Evolutionary conservation across 2,888 invertebrate genomes (phyloP).

Genomic region (Linnaemya tessellans): DNA sequence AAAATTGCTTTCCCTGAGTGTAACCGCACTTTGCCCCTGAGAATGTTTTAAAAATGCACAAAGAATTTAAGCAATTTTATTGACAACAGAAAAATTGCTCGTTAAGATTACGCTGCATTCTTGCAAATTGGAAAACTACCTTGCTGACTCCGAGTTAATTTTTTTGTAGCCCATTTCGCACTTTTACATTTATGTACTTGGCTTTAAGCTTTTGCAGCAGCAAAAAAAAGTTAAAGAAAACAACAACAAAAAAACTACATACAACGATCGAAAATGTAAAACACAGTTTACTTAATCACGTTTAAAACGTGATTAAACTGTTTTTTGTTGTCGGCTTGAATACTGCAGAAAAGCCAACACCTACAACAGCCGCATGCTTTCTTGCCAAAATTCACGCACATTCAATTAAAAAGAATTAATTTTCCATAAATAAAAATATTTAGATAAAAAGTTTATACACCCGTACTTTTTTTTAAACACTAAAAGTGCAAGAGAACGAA

Average conservation of each 20-base stretch:
- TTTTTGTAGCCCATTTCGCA: slow-evolving; percentile 1
- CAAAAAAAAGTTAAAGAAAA: slow-evolving; percentile 1
- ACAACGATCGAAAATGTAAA: slow-evolving; percentile 30
- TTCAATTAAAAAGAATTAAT: slow-evolving; percentile 28
- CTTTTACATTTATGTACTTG: slow-evolving; percentile 1
- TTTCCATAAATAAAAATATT: slow-evolving; percentile 12
- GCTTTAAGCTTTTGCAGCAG: neutral
- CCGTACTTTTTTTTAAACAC: neutral
- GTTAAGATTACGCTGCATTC: slow-evolving; percentile 28
- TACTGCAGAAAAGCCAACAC: neutral
- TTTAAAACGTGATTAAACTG: slow-evolving; percentile 68
- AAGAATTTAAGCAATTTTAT: neutral
- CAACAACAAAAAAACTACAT: too few species aligned
- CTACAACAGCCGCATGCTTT: slow-evolving; percentile 37
- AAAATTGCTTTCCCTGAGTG: too few species aligned
- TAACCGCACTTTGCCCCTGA: neutral
- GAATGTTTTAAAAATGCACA: neutral
- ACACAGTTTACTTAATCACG: slow-evolving; percentile 55
- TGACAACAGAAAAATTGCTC: neutral
- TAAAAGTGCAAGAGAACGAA: slow-evolving; percentile 21
- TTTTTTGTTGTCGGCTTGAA: slow-evolving; percentile 22
- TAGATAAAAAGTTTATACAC: slow-evolving; percentile 13
- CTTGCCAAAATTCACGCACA: slow-evolving; percentile 20
- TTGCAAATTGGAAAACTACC: slow-evolving; percentile 18
- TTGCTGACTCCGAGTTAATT: slow-evolving; percentile 3